These are phyloP conservation scores for Pectinophora gossypiella DNA, from an alignment of 1,140 invertebrate species.

Conservation along the genomic window DNA sequence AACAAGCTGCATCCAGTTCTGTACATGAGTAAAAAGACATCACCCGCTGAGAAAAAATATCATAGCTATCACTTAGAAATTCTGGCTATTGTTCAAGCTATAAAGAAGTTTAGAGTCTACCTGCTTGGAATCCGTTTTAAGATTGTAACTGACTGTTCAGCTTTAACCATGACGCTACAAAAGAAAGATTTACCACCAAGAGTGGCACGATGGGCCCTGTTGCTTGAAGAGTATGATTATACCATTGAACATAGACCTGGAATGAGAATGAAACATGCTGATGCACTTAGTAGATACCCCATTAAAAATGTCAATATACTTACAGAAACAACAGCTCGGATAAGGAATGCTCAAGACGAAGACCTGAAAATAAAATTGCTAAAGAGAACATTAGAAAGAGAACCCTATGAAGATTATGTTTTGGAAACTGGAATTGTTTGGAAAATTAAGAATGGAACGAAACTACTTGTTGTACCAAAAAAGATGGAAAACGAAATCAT, in stretches of 20 bases:
- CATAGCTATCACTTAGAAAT: conserved; percentile 14
- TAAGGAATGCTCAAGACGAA: conserved; percentile 6
- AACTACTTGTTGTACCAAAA: conserved; percentile 9
- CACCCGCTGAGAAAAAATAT: conserved; percentile 26
- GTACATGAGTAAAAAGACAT: too few relatives aligned
- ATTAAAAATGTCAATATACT: not conserved
- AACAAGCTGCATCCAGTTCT: conserved; percentile 29
- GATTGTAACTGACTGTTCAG: conserved; percentile 56
- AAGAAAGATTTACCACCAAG: conserved; percentile 46
- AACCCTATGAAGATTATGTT: conserved; percentile 10
- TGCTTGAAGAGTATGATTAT: not conserved
- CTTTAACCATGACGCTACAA: conserved; percentile 46
- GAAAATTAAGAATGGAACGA: conserved; percentile 4
- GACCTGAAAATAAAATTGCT: conserved; percentile 8
- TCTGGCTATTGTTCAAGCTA: too few relatives aligned
- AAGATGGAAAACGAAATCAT: conserved; percentile 15
- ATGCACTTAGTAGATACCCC: not conserved
- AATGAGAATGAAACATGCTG: too few relatives aligned
- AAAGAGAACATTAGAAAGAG: not conserved
- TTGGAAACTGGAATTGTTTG: conserved; percentile 8
- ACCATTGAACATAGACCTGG: not conserved
- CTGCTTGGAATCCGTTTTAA: conserved; percentile 65
- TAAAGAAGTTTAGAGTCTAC: conserved; percentile 72
- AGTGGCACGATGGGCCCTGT: conserved; percentile 25
- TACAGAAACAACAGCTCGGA: not conserved